Evolutionary conservation across 2,888 invertebrate species (phyloP).

Genomic region (Yponomeuta malinellus): DNA sequence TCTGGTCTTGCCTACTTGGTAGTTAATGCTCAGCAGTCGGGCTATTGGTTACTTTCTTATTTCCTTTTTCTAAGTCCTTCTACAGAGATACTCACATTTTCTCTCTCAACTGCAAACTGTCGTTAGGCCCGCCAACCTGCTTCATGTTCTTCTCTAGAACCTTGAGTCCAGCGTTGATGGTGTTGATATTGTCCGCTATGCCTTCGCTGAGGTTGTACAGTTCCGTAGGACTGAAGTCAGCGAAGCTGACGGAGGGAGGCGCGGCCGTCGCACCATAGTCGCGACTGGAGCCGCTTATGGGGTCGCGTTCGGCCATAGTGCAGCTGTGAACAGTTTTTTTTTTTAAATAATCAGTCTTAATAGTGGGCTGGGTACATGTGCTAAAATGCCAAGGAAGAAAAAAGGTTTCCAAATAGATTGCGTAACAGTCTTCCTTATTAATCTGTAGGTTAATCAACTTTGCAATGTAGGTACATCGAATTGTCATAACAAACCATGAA

Average conservation of each 20-base stretch:
- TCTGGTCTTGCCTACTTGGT: too few species aligned
- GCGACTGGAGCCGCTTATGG: constrained; percentile 53
- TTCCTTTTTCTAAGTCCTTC: too few species aligned
- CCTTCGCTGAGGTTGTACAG: constrained; percentile 87
- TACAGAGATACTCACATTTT: constrained; percentile 48
- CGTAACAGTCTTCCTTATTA: too few species aligned
- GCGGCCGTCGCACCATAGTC: constrained; percentile 66
- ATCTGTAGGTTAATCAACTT: too few species aligned
- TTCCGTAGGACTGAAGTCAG: constrained; percentile 83
- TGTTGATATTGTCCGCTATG: constrained; percentile 87
- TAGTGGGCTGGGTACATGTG: too few species aligned
- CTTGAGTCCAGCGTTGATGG: constrained; percentile 83
- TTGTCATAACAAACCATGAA: too few species aligned
- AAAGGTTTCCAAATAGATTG: too few species aligned
- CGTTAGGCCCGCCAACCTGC: constrained; percentile 84
- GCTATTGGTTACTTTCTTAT: too few species aligned
- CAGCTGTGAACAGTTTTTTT: neutral
- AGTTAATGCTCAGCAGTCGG: too few species aligned
- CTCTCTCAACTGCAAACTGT: constrained; percentile 76
- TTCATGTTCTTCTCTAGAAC: constrained; percentile 83
- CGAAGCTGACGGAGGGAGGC: constrained; percentile 81
- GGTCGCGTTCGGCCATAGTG: constrained; percentile 58
- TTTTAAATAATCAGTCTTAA: too few species aligned
- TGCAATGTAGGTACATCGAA: too few species aligned
- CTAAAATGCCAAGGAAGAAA: too few species aligned